phyloP scores from a whole-genome alignment of 1,140 invertebrate genomes.

The Nasonia vitripennis region DNA sequence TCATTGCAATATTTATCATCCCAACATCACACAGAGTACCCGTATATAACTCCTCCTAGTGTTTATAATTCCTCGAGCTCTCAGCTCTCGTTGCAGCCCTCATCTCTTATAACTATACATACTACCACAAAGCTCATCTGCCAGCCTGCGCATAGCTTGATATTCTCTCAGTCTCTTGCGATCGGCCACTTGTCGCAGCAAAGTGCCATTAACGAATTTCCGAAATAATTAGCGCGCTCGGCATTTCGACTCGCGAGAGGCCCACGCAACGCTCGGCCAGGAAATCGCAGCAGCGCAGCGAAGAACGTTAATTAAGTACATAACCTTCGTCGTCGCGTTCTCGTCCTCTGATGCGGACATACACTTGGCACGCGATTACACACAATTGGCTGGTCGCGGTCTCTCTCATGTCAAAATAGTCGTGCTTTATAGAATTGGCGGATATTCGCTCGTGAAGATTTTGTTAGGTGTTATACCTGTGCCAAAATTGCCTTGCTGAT shows the following conservation, averaged over 20 bases:
- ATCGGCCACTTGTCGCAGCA: slow-evolving; percentile 36
- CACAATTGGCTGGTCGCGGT: neutral
- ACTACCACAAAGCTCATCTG: too few relatives aligned
- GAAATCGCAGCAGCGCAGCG: neutral
- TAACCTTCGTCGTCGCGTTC: slow-evolving; percentile 24
- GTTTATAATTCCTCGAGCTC: neutral
- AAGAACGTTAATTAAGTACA: slow-evolving; percentile 35
- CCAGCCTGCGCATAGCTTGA: too few relatives aligned
- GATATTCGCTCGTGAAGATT: too few relatives aligned
- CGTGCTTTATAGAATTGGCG: neutral
- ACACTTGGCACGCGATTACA: slow-evolving; percentile 39
- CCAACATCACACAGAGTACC: neutral
- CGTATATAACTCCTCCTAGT: too few relatives aligned
- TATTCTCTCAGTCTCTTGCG: neutral
- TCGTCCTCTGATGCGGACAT: neutral
- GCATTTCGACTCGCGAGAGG: neutral
- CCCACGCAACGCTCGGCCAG: neutral
- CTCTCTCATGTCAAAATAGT: neutral
- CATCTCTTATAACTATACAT: too few relatives aligned
- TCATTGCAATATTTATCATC: too few relatives aligned
- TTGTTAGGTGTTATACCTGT: too few relatives aligned
- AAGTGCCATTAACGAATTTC: slow-evolving; percentile 44
- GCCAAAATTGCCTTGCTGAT: too few relatives aligned
- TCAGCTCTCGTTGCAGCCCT: too few relatives aligned
- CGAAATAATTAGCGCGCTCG: slow-evolving; percentile 34